A percentile compares a stretch with the other conserved stretches of the same genome.
These are phyloP conservation scores for Taenioides sp. DNA, from an alignment of 2,797 vertebrate species.

Conservation along the genomic window DNA sequence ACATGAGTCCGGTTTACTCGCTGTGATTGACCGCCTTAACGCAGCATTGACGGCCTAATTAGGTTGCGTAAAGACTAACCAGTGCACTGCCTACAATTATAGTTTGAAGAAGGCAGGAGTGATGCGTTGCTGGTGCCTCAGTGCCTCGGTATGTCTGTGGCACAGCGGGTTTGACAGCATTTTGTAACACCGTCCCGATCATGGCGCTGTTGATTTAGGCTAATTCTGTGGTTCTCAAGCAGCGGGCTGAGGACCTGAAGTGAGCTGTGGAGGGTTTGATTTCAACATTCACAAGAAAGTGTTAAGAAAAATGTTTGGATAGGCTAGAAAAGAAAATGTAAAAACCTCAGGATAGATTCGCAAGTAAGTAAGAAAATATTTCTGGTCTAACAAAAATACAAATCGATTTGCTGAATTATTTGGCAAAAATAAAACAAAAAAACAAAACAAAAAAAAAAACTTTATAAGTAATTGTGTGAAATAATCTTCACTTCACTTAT, in stretches of 20 bases:
- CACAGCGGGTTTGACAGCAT: constrained; percentile 77
- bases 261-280: not conserved
- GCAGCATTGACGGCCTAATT: constrained; percentile 15
- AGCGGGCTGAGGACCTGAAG: not conserved
- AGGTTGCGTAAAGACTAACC: constrained; percentile 18
- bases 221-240: constrained; percentile 2
- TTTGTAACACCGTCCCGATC: constrained; percentile 54
- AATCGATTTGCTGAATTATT: too few relatives aligned
- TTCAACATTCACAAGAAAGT: not conserved
- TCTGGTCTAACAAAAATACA: too few relatives aligned
- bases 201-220: constrained; percentile 2
- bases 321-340: not conserved
- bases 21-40: not conserved
- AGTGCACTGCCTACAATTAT: constrained; percentile 26
- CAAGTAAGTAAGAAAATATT: too few relatives aligned
- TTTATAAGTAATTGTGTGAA: too few relatives aligned
- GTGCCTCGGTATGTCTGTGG: constrained; percentile 73
- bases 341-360: too few relatives aligned
- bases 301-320: constrained; percentile 2
- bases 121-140: constrained; percentile 55
- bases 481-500: too few relatives aligned
- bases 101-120: constrained; percentile 19
- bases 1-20: constrained; percentile 18
- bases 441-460: too few relatives aligned
- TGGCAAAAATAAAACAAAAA: too few relatives aligned